Evolutionary conservation across 1,140 invertebrate genomes (phyloP).

Genomic region (Paracyclopina nana): DNA sequence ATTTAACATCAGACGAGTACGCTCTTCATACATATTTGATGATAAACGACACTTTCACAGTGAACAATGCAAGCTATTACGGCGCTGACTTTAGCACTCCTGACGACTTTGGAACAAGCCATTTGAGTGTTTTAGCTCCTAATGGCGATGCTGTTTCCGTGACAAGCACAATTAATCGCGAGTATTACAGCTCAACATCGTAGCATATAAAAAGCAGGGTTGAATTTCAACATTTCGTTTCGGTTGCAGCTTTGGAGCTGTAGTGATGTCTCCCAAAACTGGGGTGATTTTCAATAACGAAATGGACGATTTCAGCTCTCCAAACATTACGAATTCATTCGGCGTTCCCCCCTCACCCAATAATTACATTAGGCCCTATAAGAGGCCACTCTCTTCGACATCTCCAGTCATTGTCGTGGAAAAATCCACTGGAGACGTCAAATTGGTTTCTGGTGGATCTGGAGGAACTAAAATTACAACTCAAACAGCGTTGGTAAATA

Average conservation of each 20-base stretch:
- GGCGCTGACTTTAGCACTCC: slow-evolving; percentile 34
- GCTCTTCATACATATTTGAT: background rate
- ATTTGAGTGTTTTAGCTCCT: slow-evolving; percentile 39
- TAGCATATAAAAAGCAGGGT: too few species aligned
- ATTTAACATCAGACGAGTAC: background rate
- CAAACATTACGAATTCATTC: slow-evolving; percentile 51
- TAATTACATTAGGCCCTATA: slow-evolving; percentile 59
- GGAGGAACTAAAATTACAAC: slow-evolving; percentile 80
- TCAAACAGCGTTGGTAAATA: slow-evolving; percentile 49
- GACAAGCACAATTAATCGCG: slow-evolving; percentile 68
- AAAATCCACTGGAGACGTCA: slow-evolving; percentile 39
- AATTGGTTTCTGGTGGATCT: slow-evolving; percentile 64
- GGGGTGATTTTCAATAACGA: slow-evolving; percentile 81
- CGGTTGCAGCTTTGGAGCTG: slow-evolving; percentile 16
- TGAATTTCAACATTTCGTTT: too few species aligned
- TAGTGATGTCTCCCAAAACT: slow-evolving; percentile 30
- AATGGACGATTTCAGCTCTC: slow-evolving; percentile 86
- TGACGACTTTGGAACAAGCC: slow-evolving; percentile 66
- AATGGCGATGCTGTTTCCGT: slow-evolving; percentile 85
- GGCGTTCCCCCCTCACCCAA: slow-evolving; percentile 48
- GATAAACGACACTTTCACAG: slow-evolving; percentile 29
- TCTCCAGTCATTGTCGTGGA: slow-evolving; percentile 61
- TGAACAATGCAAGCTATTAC: slow-evolving; percentile 42
- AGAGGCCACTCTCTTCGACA: slow-evolving; percentile 79
- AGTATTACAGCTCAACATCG: background rate